These are phyloP conservation scores for Lophotis ruficrista DNA, from an alignment of 2,113 vertebrate genomes.

Conservation along the genomic window DNA sequence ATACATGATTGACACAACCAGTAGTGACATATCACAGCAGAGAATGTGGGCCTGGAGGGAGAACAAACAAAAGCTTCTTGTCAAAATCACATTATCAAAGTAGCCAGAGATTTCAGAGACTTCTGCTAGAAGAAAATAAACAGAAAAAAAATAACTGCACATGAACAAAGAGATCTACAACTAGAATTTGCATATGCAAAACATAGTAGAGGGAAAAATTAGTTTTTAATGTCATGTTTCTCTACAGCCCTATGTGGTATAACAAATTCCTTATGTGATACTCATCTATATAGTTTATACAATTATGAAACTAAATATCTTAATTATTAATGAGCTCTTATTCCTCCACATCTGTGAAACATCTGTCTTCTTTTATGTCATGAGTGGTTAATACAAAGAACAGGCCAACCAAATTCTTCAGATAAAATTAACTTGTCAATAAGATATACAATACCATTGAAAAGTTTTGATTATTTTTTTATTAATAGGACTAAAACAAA, in stretches of 20 bases:
- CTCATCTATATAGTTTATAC: not conserved
- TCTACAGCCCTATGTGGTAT: not conserved
- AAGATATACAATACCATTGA: not conserved
- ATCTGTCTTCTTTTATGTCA: not conserved
- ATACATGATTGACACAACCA: slow-evolving; percentile 31
- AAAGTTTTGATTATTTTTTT: not conserved
- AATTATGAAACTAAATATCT: slow-evolving; percentile 6
- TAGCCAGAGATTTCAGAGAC: not conserved
- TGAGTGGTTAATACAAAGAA: not conserved
- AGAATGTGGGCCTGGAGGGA: not conserved
- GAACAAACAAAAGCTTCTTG: slow-evolving; percentile 27
- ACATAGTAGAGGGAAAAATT: not conserved
- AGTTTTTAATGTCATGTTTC: slow-evolving; percentile 31
- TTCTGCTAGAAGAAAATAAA: slow-evolving; percentile 46
- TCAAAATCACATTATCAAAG: slow-evolving; percentile 49
- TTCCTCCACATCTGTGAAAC: not conserved
- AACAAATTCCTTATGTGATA: slow-evolving; percentile 8
- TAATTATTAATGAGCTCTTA: slow-evolving; percentile 33
- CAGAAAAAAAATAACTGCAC: not conserved
- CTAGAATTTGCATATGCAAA: slow-evolving; percentile 40
- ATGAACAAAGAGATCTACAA: not conserved
- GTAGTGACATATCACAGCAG: not conserved
- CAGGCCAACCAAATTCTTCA: not conserved
- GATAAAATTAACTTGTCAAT: not conserved
- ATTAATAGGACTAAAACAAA: not conserved